Percentiles rank a stretch among this genome's conserved stretches.
phyloP scores from a whole-genome alignment of 2,888 invertebrate genomes.

The Athalia cordata region DNA sequence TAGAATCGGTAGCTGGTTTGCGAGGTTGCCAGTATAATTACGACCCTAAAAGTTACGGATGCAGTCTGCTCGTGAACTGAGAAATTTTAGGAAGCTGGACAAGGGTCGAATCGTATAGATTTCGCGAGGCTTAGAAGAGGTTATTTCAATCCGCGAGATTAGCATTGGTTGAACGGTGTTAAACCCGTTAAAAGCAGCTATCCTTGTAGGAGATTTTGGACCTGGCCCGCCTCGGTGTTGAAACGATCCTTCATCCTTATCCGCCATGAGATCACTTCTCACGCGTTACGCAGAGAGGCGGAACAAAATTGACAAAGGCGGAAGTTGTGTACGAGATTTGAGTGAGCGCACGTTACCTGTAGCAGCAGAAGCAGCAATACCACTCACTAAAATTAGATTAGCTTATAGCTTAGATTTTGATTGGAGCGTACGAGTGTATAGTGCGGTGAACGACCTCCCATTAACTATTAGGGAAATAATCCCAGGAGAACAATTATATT shows the following conservation, averaged over 20 bases:
- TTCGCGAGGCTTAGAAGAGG: conserved; percentile 8
- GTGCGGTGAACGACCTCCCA: conserved; percentile 26
- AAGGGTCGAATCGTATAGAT: conserved; percentile 34
- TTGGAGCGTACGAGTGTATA: conserved; percentile 23
- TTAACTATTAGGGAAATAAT: conserved; percentile 38
- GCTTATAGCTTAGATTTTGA: conserved; percentile 26
- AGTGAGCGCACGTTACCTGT: background rate
- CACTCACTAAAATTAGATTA: conserved; percentile 37
- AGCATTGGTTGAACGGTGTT: conserved; percentile 11
- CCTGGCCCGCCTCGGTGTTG: conserved; percentile 19
- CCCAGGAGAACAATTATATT: conserved; percentile 39
- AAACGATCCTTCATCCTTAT: conserved; percentile 33
- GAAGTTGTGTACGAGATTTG: background rate
- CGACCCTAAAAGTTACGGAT: conserved; percentile 21
- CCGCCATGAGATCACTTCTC: conserved; percentile 13
- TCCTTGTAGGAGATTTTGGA: conserved; percentile 10
- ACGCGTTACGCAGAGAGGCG: conserved; percentile 23
- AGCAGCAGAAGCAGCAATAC: background rate
- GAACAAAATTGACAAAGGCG: conserved; percentile 23
- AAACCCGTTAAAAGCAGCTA: conserved; percentile 7
- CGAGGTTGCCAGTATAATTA: conserved; percentile 10
- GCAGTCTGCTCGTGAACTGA: conserved; percentile 24
- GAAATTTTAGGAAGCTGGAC: conserved; percentile 16
- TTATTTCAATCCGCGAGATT: conserved; percentile 38
- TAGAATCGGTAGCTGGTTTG: too few species aligned